Percentiles rank a stretch among this genome's conserved stretches.
phyloP scores from a whole-genome alignment of 2,113 vertebrate species.

The Oncorhynchus nerka region DNA sequence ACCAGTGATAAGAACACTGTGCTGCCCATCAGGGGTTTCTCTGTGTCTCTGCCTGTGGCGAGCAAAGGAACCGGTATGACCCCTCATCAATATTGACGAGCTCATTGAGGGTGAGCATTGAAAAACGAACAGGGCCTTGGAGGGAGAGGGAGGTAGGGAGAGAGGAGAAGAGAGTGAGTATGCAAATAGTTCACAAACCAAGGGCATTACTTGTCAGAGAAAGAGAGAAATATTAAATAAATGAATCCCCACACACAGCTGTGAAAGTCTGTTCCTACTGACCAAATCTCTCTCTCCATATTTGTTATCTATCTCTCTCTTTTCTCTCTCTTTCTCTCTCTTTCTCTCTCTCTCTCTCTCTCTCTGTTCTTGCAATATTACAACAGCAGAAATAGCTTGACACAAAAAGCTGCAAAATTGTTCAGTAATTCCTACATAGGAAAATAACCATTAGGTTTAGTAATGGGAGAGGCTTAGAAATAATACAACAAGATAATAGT shows the following conservation, averaged over 20 bases:
- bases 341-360: not conserved
- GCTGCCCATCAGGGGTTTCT: not conserved
- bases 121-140: constrained; percentile 60
- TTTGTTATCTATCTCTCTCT: constrained; percentile 14
- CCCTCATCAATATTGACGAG: constrained; percentile 84
- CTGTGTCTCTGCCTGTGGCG: constrained; percentile 38
- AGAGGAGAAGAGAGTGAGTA: constrained; percentile 38
- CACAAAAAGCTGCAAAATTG: constrained; percentile 46
- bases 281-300: constrained; percentile 31
- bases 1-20: constrained; percentile 80
- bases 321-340: not conserved
- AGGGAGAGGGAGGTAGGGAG: constrained; percentile 39
- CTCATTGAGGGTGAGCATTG: constrained; percentile 72
- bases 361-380: constrained; percentile 31
- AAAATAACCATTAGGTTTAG: constrained; percentile 27
- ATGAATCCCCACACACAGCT: not conserved
- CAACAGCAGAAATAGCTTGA: constrained; percentile 42
- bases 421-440: constrained; percentile 56
- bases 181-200: constrained; percentile 67
- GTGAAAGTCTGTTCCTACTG: not conserved
- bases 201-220: constrained; percentile 54
- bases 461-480: too few relatives aligned
- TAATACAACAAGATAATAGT: not conserved
- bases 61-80: constrained; percentile 72
- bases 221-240: constrained; percentile 19